phyloP scores from a whole-genome alignment of 2,797 vertebrate species.

The Sylvia borin region DNA sequence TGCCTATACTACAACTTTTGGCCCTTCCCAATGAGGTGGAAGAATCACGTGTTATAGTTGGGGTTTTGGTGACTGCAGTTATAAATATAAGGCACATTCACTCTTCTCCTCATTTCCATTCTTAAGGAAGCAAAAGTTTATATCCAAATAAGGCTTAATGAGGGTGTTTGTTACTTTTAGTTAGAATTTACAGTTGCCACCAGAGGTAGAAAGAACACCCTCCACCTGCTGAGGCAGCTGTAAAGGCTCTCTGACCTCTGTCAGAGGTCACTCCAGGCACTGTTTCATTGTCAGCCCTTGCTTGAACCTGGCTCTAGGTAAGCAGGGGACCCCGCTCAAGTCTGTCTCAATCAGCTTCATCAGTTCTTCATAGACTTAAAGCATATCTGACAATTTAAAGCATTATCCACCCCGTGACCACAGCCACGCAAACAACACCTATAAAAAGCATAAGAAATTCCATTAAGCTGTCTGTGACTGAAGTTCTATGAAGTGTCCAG shows the following conservation, averaged over 20 bases:
- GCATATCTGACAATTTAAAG: background rate
- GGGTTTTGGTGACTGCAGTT: background rate
- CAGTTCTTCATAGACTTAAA: background rate
- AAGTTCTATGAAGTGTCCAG: background rate
- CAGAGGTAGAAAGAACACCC: background rate
- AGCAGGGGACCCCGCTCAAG: background rate
- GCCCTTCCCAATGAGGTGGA: background rate
- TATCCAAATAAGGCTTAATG: background rate
- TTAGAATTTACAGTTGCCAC: background rate
- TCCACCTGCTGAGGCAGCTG: background rate
- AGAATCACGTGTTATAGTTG: accelerated
- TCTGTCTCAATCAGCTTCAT: background rate
- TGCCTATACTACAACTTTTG: background rate
- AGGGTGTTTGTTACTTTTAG: background rate
- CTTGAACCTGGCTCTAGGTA: background rate
- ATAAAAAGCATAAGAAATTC: background rate
- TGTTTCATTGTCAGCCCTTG: background rate
- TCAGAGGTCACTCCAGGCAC: background rate
- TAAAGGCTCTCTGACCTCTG: background rate
- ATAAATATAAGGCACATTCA: background rate
- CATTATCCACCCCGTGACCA: background rate
- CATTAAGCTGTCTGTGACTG: background rate
- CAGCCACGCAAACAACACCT: background rate
- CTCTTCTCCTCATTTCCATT: background rate
- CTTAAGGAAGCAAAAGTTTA: too few species aligned